Evolutionary conservation across 2,113 vertebrate species (phyloP), one percentile per base, ranked within the genome.

Genomic region (Limanda limanda): DNA sequence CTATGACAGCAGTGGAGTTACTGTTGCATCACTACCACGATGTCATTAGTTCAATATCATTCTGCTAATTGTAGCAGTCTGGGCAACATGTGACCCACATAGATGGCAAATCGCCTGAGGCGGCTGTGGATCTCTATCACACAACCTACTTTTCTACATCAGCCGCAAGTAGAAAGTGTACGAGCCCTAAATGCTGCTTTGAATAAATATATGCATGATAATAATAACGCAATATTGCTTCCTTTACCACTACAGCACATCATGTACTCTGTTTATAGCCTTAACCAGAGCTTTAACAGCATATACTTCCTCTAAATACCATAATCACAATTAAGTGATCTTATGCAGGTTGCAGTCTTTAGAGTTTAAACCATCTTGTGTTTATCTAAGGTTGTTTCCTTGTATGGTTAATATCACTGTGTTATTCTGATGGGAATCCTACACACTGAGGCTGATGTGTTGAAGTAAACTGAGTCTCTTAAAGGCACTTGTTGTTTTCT

Each of bases 71-170:
- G 79, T 79, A 74, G 74, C 78, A 84, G 60, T 82, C 63, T 72
- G 76, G 60, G 59, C 72, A 75, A 86, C 71, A 83, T 76, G 89
- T 93, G 94, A 92, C 93, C 92, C 88, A 93, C 78, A 94, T 91
- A 91, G 75, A 85, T 73, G 83, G 74, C 62, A 79, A 83, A 81
- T 74, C 2, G 78, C 85, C 90, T 52, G 79, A 71, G 80, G 87
- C 76, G 62, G 84, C 67, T 63, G 79, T 59, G 59, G 62, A 68
- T 82, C 9, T 75, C 56, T 78, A 12, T 58, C 73, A 75, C 64
- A 60, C 80, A 78, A 57, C 82, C 70, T 79, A 69, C 60, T 77
- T 87, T 71, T 40, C 68, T 65, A n/a, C 55, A 67, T 47, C 59
- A 75, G 62, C 66, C 54, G 72, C 79, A 80, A 81, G 71, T 51